These are phyloP conservation scores for Caenorhabditis macrosperma DNA, from an alignment of 2,888 invertebrate species.

Conservation along the genomic window DNA sequence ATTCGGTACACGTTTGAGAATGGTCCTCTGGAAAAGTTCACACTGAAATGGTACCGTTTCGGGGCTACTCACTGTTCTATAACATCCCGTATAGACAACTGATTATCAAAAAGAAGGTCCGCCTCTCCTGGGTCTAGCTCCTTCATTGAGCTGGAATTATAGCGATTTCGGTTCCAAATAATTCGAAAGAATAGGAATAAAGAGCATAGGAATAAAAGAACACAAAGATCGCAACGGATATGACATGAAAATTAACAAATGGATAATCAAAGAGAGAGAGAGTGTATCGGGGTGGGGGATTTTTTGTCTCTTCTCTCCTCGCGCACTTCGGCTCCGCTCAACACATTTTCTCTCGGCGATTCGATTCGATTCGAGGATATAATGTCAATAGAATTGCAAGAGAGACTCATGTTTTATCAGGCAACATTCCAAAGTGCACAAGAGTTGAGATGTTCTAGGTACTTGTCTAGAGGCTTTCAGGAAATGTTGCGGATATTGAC, in stretches of 20 bases:
- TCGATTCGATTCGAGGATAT: constrained; percentile 42
- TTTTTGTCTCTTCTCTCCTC: constrained; percentile 3
- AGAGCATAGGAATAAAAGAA: neutral
- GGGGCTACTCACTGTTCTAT: constrained; percentile 54
- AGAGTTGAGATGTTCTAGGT: constrained; percentile 31
- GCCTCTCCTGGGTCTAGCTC: constrained; percentile 62
- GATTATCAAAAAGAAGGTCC: constrained; percentile 51
- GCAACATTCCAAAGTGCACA: constrained; percentile 26
- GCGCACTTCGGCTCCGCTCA: constrained; percentile 37
- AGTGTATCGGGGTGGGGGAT: neutral
- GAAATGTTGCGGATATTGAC: constrained; percentile 1
- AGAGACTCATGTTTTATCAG: constrained; percentile 57
- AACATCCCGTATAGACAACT: constrained; percentile 49
- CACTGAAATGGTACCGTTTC: neutral
- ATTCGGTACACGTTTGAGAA: constrained; percentile 58
- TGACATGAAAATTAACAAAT: constrained; percentile 16
- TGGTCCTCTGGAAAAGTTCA: constrained; percentile 44
- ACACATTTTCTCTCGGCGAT: constrained; percentile 40
- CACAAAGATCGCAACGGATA: constrained; percentile 17
- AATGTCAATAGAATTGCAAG: constrained; percentile 56
- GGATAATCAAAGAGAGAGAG: constrained; percentile 20
- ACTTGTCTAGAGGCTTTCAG: constrained; percentile 32
- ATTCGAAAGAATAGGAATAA: neutral
- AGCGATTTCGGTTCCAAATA: neutral
- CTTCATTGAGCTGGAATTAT: constrained; percentile 44